Evolutionary conservation across 2,797 vertebrate genomes (phyloP).

Genomic region (Nannoperca obscura): DNA sequence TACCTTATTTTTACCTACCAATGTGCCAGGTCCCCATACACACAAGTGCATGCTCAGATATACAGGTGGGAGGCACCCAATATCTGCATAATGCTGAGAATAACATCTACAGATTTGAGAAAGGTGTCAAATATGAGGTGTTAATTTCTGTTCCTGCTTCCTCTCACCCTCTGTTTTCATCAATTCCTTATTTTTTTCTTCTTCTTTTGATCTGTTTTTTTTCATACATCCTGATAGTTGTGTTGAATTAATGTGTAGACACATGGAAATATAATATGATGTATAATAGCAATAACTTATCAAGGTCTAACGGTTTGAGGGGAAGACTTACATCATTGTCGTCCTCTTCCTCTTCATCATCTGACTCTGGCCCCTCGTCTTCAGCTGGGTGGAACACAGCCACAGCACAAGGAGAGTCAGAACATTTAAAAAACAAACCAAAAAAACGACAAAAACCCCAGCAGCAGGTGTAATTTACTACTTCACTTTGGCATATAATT

Average conservation of each 20-base stretch:
- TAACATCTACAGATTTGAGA: slow-evolving; percentile 52
- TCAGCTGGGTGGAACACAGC: slow-evolving; percentile 82
- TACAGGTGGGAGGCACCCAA: slow-evolving; percentile 44
- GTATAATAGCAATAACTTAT: not conserved
- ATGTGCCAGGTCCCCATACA: slow-evolving; percentile 17
- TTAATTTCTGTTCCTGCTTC: not conserved
- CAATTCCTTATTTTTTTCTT: not conserved
- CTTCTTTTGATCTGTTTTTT: not conserved
- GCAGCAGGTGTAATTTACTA: not conserved
- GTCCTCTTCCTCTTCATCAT: slow-evolving; percentile 92
- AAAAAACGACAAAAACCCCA: not conserved
- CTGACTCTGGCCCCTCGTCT: slow-evolving; percentile 88
- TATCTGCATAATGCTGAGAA: slow-evolving; percentile 64
- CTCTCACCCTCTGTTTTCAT: slow-evolving; percentile 14
- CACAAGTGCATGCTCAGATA: slow-evolving; percentile 12
- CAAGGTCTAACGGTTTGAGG: not conserved
- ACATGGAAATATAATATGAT: not conserved
- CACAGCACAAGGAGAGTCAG: slow-evolving; percentile 8
- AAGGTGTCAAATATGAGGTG: slow-evolving; percentile 41
- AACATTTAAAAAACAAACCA: not conserved
- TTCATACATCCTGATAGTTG: not conserved
- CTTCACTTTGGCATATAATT: not conserved
- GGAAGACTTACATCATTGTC: slow-evolving; percentile 77
- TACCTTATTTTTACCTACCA: slow-evolving; percentile 26
- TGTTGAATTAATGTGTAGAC: not conserved